These are phyloP conservation scores for Axinella damicornis DNA, from an alignment of 37 sponge, comb jelly and placozoan species.

Conservation along the genomic window DNA sequence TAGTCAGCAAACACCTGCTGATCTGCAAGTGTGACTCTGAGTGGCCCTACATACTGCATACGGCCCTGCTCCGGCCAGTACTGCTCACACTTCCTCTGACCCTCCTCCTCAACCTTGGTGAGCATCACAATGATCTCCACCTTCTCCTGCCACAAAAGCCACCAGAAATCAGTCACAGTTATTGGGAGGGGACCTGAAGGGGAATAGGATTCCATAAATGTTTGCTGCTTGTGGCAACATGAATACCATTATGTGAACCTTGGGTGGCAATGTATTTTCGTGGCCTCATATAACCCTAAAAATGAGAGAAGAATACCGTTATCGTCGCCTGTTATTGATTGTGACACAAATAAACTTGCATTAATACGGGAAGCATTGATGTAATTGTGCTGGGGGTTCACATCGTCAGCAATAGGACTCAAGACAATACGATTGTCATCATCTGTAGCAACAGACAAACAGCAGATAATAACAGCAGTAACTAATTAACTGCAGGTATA, in stretches of 20 bases:
- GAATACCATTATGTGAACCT: conserved; percentile 38
- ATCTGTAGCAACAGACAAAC: too few species aligned
- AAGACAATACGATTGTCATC: conserved; percentile 70
- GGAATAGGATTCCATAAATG: background rate
- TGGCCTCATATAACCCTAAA: conserved; percentile 56
- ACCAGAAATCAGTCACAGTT: conserved; percentile 80
- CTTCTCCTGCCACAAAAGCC: conserved; percentile 79
- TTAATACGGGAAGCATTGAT: conserved; percentile 80
- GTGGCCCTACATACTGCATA: conserved; percentile 57
- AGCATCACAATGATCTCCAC: conserved; percentile 74
- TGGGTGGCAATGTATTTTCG: conserved; percentile 80
- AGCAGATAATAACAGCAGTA: too few species aligned
- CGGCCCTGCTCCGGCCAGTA: conserved; percentile 74
- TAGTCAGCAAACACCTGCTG: conserved; percentile 47
- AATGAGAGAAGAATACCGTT: background rate
- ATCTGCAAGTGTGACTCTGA: conserved; percentile 56
- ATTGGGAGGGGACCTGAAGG: conserved; percentile 60
- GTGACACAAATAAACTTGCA: conserved; percentile 40
- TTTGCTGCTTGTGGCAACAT: background rate
- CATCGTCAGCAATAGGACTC: conserved; percentile 25
- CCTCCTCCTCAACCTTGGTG: conserved; percentile 73
- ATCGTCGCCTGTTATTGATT: background rate
- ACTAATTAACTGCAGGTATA: too few species aligned
- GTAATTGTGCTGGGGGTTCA: conserved; percentile 62
- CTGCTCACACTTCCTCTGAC: conserved; percentile 78